Base-by-base conservation (phyloP, 2,113 vertebrate species). In the Cichladusa arquata region DNA sequence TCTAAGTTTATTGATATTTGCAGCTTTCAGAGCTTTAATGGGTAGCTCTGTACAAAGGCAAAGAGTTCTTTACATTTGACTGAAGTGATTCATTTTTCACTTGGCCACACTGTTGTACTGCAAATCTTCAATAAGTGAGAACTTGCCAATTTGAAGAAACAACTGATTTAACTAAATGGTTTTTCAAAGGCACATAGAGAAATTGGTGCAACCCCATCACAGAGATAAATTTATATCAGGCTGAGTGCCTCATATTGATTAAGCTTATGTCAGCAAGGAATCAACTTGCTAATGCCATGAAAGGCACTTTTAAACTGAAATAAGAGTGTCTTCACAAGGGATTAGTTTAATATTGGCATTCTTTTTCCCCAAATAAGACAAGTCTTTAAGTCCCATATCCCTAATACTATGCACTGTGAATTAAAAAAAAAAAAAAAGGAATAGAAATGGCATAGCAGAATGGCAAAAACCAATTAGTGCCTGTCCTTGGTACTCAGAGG, bases 241-340 rank as follows among this genome's bases (percentile, higher is more conserved):
- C 64, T 94, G 79, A 96, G 85, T 90, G 85, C 58, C 44, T 94
- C 11, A 2, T 96, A 94, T 96, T 93, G 95, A 96, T 96, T 93
- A 91, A 85, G 81, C 71, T 93, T 92, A 77, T 83, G 90, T 93
- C 90, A 94, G 81, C 85, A 95, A 95, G 87, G 54, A 94, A 83
- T 92, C 93, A 86, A 94, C 81, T 90, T 70, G 62, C 62, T 94
- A 92, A 95, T 92, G 92, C 90, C 74, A 85, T 80, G 85, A 96
- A 95, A 95, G 57, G 42, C 84, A 62, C 66, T 92, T 95, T 88
- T 85, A 95, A 93, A 95, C 70, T 80, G 62, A 95, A 95, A 80
- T 91, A 64, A 58, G 50, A 85, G 71, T 73, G 58, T 66, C 79
- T 65, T 40, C 60, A 51, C 50, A 86, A 74, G 67, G 87, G 67